phyloP scores from a whole-genome alignment of 2,888 invertebrate genomes.

The Andricus curvator region DNA sequence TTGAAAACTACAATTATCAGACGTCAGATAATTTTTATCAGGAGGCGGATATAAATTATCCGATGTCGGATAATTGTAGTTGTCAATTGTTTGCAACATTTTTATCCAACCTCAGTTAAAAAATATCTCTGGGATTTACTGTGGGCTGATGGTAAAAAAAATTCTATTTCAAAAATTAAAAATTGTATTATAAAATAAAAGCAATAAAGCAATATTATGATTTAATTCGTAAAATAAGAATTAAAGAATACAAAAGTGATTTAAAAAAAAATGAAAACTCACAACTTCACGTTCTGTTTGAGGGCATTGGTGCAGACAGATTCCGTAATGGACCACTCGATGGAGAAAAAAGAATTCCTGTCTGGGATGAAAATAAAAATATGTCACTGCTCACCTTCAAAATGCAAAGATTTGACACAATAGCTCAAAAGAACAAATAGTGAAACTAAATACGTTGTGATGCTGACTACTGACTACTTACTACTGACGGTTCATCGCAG shows the following conservation, averaged over 20 bases:
- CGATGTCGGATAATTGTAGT: too few relatives aligned
- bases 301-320: slow-evolving; percentile 17
- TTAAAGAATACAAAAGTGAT: background rate
- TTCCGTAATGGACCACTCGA: background rate
- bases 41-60: too few relatives aligned
- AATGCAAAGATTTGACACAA: background rate
- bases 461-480: slow-evolving; percentile 51
- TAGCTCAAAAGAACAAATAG: background rate
- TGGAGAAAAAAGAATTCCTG: background rate
- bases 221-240: too few relatives aligned
- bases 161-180: too few relatives aligned
- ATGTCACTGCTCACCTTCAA: background rate
- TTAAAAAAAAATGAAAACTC: background rate
- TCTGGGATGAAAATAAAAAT: slow-evolving; percentile 10
- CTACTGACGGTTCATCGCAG: slow-evolving; percentile 48
- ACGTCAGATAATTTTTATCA: too few relatives aligned
- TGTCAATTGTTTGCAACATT: too few relatives aligned
- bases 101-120: too few relatives aligned
- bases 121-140: too few relatives aligned
- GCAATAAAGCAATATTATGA: too few relatives aligned
- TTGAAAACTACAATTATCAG: too few relatives aligned
- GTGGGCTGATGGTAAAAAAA: too few relatives aligned
- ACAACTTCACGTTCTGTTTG: slow-evolving; percentile 13
- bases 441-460: slow-evolving; percentile 43
- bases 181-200: too few relatives aligned